These are phyloP conservation scores for Drosophila bocqueti DNA, from an alignment of 1,140 invertebrate genomes.

Conservation along the genomic window DNA sequence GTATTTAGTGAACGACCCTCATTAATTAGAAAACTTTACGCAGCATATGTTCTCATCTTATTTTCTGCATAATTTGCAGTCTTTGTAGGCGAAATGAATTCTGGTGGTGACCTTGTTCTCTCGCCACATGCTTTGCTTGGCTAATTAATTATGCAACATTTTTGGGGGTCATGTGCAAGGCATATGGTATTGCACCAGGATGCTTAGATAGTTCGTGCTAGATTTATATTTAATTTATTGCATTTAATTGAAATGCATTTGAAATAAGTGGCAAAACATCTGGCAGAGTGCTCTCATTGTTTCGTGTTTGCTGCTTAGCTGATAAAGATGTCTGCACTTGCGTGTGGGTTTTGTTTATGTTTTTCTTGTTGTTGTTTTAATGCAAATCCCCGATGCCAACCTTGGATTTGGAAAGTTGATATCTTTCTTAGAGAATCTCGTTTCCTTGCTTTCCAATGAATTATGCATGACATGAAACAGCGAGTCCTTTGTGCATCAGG, in stretches of 20 bases:
- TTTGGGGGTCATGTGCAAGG: slow-evolving; percentile 22
- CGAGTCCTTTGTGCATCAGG: neutral
- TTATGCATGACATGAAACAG: slow-evolving; percentile 5
- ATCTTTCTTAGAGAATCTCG: neutral
- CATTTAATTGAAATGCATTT: slow-evolving; percentile 70
- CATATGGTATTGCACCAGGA: slow-evolving; percentile 4
- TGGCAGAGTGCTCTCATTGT: slow-evolving; percentile 14
- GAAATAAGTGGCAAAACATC: slow-evolving; percentile 30
- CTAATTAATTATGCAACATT: slow-evolving; percentile 62
- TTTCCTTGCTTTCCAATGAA: slow-evolving; percentile 1
- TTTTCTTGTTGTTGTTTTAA: slow-evolving; percentile 9
- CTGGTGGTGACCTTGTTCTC: slow-evolving; percentile 29
- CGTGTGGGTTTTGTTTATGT: slow-evolving; percentile 15
- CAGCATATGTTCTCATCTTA: slow-evolving; percentile 23
- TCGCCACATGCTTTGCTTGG: slow-evolving; percentile 34
- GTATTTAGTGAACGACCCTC: neutral
- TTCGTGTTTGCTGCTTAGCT: slow-evolving; percentile 10
- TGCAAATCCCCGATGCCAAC: slow-evolving; percentile 15
- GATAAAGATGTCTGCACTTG: slow-evolving; percentile 35
- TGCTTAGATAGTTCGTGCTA: slow-evolving; percentile 20
- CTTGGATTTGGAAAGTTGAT: slow-evolving; percentile 1
- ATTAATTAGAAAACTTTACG: slow-evolving; percentile 5
- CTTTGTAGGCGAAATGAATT: slow-evolving; percentile 34
- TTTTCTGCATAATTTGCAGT: slow-evolving; percentile 56
- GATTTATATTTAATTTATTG: slow-evolving; percentile 62